Evolutionary conservation across 2,888 invertebrate genomes (phyloP).

Genomic region (Metellina segmentata): DNA sequence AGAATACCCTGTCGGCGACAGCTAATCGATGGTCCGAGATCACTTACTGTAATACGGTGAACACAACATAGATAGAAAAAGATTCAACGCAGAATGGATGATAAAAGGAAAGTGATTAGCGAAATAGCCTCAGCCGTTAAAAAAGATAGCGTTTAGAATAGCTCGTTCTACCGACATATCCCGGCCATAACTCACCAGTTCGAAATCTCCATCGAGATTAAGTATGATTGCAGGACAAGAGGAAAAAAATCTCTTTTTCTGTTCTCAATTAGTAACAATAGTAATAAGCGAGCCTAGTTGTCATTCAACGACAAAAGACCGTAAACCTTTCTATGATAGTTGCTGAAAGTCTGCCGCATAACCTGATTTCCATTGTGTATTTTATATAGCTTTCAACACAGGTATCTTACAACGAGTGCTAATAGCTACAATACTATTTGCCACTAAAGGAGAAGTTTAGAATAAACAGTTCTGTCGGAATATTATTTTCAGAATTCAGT

Average conservation of each 20-base stretch:
- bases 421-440: background rate
- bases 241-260: background rate
- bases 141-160: conserved; percentile 18
- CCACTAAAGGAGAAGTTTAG: background rate
- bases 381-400: too few species aligned
- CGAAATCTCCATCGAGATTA: conserved; percentile 23
- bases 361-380: too few species aligned
- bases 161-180: background rate
- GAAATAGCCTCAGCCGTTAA: conserved; percentile 8
- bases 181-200: background rate
- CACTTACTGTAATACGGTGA: conserved; percentile 29
- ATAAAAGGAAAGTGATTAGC: conserved; percentile 46
- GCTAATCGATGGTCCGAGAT: conserved; percentile 33
- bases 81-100: background rate
- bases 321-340: too few species aligned
- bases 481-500: background rate
- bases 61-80: background rate
- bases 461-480: background rate
- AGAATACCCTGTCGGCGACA: background rate
- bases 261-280: background rate
- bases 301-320: background rate
- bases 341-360: too few species aligned
- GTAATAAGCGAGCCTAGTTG: background rate
- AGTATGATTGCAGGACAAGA: background rate
- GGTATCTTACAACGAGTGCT: too few species aligned